Conservation (phyloP, 1,140 invertebrate genomes). For the Telenomus remus region DNA sequence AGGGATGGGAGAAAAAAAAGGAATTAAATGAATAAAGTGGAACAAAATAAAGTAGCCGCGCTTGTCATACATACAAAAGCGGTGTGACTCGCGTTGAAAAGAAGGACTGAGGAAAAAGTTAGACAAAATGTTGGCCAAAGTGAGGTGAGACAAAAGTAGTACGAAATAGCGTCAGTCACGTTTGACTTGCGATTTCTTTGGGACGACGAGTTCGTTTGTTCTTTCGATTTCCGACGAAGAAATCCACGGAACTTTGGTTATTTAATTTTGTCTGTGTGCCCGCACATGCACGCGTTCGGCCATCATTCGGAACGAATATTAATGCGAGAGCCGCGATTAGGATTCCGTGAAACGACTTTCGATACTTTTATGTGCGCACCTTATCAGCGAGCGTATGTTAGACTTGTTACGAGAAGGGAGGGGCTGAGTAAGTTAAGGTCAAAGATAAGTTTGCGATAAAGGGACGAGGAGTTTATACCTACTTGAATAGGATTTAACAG, state of each 20-base stretch:
- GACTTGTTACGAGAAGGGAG: slow-evolving; percentile 22
- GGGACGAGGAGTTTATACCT: slow-evolving; percentile 34
- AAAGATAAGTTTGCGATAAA: slow-evolving; percentile 49
- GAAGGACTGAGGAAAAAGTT: slow-evolving; percentile 43
- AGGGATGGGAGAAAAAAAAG: not conserved
- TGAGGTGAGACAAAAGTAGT: slow-evolving; percentile 41
- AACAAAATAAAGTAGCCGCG: not conserved
- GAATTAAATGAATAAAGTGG: not conserved
- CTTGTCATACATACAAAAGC: slow-evolving; percentile 2
- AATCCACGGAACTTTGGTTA: slow-evolving; percentile 55
- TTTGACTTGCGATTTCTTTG: slow-evolving; percentile 60
- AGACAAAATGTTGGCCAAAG: slow-evolving; percentile 38
- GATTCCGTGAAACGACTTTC: slow-evolving; percentile 18
- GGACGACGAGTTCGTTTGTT: slow-evolving; percentile 55
- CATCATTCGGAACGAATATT: slow-evolving; percentile 49
- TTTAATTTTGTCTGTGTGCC: slow-evolving; percentile 55
- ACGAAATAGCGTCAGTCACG: slow-evolving; percentile 57
- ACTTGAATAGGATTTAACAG: slow-evolving; percentile 50
- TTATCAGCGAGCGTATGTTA: slow-evolving; percentile 45
- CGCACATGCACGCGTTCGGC: slow-evolving; percentile 17
- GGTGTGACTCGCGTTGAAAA: slow-evolving; percentile 4
- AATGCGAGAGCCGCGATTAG: slow-evolving; percentile 41
- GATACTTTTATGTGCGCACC: slow-evolving; percentile 44
- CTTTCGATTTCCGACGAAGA: slow-evolving; percentile 49
- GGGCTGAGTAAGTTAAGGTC: slow-evolving; percentile 32